A percentile compares a stretch with the other conserved stretches of the same genome.
Evolutionary conservation across 2,888 invertebrate species (phyloP).

Genomic region (Oscheius onirici): DNA sequence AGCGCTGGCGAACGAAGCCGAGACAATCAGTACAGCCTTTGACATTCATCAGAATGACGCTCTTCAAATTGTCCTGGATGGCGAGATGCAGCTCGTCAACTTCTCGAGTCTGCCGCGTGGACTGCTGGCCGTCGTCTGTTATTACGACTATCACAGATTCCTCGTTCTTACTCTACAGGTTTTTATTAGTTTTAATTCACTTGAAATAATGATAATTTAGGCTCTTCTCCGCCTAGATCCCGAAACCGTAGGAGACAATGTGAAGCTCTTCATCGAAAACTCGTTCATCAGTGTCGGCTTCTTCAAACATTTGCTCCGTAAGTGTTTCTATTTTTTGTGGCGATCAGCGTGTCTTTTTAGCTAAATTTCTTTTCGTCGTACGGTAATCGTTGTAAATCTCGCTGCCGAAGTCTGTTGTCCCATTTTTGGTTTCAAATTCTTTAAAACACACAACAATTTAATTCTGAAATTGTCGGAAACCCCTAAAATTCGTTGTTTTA

Average conservation of each 20-base stretch:
- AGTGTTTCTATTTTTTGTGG: no score
- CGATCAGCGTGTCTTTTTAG: no score
- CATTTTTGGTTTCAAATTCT: no score
- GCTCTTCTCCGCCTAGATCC: constrained; percentile 3
- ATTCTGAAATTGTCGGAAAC: no score
- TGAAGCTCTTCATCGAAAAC: constrained; percentile 37
- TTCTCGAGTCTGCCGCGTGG: constrained; percentile 53
- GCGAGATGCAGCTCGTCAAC: constrained; percentile 55
- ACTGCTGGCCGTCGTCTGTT: constrained; percentile 59
- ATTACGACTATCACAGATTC: constrained; percentile 59
- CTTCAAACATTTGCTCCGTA: constrained; percentile 48
- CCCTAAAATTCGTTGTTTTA: constrained; percentile 28
- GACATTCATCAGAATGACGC: constrained; percentile 52
- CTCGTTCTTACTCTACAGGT: constrained; percentile 26
- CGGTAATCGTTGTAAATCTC: no score
- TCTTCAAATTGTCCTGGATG: constrained; percentile 52
- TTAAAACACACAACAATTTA: no score
- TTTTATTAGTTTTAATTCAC: not conserved
- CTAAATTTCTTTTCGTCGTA: no score
- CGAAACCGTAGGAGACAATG: not conserved
- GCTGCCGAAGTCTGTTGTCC: no score
- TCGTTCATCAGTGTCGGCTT: constrained; percentile 35
- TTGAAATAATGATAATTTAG: not conserved
- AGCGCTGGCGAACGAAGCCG: constrained; percentile 36
- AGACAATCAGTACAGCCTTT: constrained; percentile 52